Conservation (phyloP, 2,113 vertebrate species). For the Eretmochelys imbricata region DNA sequence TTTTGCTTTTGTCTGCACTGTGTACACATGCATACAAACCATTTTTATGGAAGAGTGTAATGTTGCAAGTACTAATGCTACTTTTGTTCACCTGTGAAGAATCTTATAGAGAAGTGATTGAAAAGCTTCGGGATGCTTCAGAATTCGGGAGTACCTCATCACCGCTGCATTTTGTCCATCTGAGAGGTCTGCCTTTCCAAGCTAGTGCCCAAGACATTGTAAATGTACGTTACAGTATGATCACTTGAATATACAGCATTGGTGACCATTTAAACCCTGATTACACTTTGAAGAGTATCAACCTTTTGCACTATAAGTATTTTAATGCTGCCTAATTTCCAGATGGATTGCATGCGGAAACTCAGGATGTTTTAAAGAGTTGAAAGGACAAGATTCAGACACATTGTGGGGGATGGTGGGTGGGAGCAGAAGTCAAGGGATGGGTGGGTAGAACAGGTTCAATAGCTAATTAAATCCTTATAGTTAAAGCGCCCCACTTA, state of each 20-base stretch:
- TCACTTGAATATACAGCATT: neutral
- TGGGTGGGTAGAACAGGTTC: neutral
- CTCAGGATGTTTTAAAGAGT: neutral
- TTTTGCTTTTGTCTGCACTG: neutral
- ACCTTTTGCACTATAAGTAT: neutral
- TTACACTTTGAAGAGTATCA: neutral
- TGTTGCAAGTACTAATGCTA: neutral
- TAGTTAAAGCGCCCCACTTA: neutral
- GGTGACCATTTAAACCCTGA: accelerated
- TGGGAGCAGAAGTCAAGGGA: neutral
- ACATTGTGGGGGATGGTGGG: no score
- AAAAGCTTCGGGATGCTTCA: constrained; percentile 23
- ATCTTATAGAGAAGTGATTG: constrained; percentile 31
- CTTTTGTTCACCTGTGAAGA: constrained; percentile 52
- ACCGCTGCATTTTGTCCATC: constrained; percentile 78
- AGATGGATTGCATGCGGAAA: accelerated
- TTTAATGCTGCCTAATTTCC: accelerated
- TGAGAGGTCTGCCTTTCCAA: constrained; percentile 89
- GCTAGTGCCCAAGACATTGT: constrained; percentile 86
- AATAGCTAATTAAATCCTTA: neutral
- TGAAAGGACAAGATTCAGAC: neutral
- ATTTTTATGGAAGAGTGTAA: accelerated
- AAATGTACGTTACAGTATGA: constrained; percentile 79
- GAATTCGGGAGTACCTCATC: constrained; percentile 20
- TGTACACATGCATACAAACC: accelerated